These are phyloP conservation scores for Drosophila fungiperda DNA, from an alignment of 2,888 invertebrate genomes.

Conservation along the genomic window DNA sequence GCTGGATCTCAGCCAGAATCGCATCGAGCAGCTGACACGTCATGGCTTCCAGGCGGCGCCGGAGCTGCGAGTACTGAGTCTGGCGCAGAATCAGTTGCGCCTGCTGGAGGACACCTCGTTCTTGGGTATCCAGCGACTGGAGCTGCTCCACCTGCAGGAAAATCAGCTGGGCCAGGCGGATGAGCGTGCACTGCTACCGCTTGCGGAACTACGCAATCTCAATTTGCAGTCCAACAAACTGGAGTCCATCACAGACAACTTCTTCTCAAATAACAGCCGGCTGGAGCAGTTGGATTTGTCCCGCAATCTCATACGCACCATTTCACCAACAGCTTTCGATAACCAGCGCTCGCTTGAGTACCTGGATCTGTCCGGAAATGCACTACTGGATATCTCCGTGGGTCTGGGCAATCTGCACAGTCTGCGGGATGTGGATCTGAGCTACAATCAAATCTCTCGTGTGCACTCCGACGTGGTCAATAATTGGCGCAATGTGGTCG, in stretches of 20 bases:
- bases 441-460: constrained; percentile 90
- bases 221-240: constrained; percentile 92
- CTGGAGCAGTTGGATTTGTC: constrained; percentile 90
- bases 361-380: constrained; percentile 92
- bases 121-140: constrained; percentile 89
- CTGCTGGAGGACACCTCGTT: constrained; percentile 90
- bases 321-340: constrained; percentile 88
- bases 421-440: constrained; percentile 91
- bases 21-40: constrained; percentile 89
- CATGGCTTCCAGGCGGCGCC: constrained; percentile 89
- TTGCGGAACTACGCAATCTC: constrained; percentile 89
- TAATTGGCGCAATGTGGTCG: constrained; percentile 89
- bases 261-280: constrained; percentile 88
- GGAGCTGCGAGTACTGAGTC: constrained; percentile 89
- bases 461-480: constrained; percentile 90
- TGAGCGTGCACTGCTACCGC: constrained; percentile 88
- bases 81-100: constrained; percentile 90
- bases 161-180: constrained; percentile 90
- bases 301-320: constrained; percentile 90
- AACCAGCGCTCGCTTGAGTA: constrained; percentile 89
- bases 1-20: constrained; percentile 91
- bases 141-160: constrained; percentile 90
- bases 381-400: constrained; percentile 89
- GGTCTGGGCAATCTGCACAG: constrained; percentile 89
- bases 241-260: constrained; percentile 89